A percentile compares a stretch with the other conserved stretches of the same genome.
phyloP scores from a whole-genome alignment of 92 coral and sea anemone species.

The Zoanthus sansibaricus region DNA sequence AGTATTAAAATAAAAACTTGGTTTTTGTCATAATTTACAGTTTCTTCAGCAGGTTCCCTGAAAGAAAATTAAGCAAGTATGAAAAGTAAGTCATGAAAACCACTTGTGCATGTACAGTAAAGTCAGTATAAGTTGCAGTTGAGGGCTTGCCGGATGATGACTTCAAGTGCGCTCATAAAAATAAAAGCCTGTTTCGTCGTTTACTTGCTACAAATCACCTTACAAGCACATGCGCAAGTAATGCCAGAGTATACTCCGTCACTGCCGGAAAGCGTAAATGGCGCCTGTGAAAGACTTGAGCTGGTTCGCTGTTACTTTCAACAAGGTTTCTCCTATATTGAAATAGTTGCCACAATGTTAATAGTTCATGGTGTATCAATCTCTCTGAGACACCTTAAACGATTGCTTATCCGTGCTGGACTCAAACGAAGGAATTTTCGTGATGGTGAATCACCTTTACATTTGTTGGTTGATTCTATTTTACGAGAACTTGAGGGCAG shows the following conservation, averaged over 20 bases:
- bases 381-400: background rate
- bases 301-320: background rate
- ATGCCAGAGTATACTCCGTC: slow-evolving; percentile 4
- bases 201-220: background rate
- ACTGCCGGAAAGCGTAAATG: background rate
- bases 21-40: too few species aligned
- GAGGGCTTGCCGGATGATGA: slow-evolving; percentile 1
- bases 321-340: background rate
- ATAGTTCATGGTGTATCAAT: background rate
- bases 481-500: slow-evolving; percentile 10
- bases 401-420: too few species aligned
- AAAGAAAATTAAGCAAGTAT: too few species aligned
- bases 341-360: background rate
- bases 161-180: background rate
- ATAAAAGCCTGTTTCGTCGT: background rate
- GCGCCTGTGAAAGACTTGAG: background rate
- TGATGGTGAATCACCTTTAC: background rate
- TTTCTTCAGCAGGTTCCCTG: too few species aligned
- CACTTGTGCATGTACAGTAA: too few species aligned
- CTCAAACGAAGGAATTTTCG: too few species aligned
- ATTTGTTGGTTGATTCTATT: background rate
- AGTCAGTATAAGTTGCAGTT: too few species aligned
- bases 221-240: slow-evolving; percentile 3
- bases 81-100: too few species aligned
- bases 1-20: too few species aligned